Evolutionary conservation across 1,140 invertebrate species (phyloP).

Genomic region (Drosophila parvula): DNA sequence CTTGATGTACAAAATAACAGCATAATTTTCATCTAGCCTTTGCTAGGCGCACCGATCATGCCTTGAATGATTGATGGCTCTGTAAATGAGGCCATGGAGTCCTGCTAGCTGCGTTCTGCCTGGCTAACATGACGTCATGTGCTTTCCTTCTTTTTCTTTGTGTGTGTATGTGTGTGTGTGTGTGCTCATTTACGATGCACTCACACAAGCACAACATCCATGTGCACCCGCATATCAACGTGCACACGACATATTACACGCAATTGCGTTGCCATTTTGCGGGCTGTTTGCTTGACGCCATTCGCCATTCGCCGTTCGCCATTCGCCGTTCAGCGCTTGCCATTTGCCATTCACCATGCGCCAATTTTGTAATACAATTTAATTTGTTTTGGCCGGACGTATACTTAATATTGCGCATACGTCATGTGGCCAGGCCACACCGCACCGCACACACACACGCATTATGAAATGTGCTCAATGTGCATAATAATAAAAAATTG

Average conservation of each 20-base stretch:
- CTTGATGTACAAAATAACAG: constrained; percentile 2
- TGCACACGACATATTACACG: constrained; percentile 38
- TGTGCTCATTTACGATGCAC: constrained; percentile 30
- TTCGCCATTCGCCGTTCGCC: not conserved
- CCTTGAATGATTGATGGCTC: constrained; percentile 18
- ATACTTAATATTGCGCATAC: constrained; percentile 69
- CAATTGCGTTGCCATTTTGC: constrained; percentile 53
- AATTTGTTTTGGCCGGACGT: constrained; percentile 62
- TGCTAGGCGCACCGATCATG: constrained; percentile 14
- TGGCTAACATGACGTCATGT: constrained; percentile 25
- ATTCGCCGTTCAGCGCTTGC: constrained; percentile 7
- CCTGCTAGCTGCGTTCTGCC: constrained; percentile 2
- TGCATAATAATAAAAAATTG: constrained; percentile 74
- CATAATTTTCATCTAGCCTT: constrained; percentile 9
- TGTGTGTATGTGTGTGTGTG: constrained; percentile 4
- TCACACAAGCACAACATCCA: constrained; percentile 41
- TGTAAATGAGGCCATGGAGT: constrained; percentile 18
- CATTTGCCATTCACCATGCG: constrained; percentile 21
- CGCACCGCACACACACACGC: constrained; percentile 13
- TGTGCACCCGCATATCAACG: constrained; percentile 1
- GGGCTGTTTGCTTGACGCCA: constrained; percentile 11
- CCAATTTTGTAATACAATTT: constrained; percentile 65
- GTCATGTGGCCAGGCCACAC: constrained; percentile 52
- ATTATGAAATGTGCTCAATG: constrained; percentile 69
- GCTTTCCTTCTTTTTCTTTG: not conserved